phyloP scores from a whole-genome alignment of 1,140 invertebrate species.

The Euwallacea fornicatus region DNA sequence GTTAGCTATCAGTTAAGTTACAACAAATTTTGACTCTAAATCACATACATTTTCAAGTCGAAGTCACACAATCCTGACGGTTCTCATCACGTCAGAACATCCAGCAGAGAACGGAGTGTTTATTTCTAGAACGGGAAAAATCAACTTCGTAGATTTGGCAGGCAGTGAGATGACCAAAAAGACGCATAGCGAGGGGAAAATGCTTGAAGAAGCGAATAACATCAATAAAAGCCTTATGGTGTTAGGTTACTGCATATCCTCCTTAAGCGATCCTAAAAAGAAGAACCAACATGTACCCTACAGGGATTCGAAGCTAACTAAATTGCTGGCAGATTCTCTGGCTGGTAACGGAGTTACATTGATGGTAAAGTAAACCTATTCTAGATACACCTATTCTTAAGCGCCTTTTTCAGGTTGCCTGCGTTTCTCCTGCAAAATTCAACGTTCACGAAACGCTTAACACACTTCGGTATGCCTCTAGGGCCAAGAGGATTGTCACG shows the following conservation, averaged over 20 bases:
- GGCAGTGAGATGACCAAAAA: conserved; percentile 94
- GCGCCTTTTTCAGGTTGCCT: conserved; percentile 76
- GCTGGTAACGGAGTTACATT: conserved; percentile 91
- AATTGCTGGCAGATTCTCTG: conserved; percentile 89
- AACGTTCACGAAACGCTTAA: conserved; percentile 91
- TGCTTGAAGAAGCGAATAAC: conserved; percentile 90
- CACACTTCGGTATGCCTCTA: conserved; percentile 83
- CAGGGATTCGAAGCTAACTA: conserved; percentile 90
- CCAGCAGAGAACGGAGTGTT: conserved; percentile 82
- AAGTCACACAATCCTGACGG: conserved; percentile 92
- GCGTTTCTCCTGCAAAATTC: conserved; percentile 81
- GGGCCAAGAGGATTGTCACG: conserved; percentile 85
- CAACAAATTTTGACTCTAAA: conserved; percentile 8
- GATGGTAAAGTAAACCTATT: conserved; percentile 67
- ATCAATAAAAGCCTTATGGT: conserved; percentile 97
- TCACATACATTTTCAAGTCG: conserved; percentile 54
- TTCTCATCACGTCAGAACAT: conserved; percentile 80
- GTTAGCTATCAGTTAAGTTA: conserved; percentile 84
- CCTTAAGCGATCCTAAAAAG: conserved; percentile 81
- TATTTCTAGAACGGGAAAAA: conserved; percentile 84
- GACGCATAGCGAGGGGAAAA: conserved; percentile 89
- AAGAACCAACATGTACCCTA: conserved; percentile 88
- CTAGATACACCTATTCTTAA: not conserved
- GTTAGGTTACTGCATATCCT: conserved; percentile 91
- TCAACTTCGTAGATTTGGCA: conserved; percentile 93